phyloP scores from a whole-genome alignment of 2,113 vertebrate species.

The Coreoperca whiteheadi region DNA sequence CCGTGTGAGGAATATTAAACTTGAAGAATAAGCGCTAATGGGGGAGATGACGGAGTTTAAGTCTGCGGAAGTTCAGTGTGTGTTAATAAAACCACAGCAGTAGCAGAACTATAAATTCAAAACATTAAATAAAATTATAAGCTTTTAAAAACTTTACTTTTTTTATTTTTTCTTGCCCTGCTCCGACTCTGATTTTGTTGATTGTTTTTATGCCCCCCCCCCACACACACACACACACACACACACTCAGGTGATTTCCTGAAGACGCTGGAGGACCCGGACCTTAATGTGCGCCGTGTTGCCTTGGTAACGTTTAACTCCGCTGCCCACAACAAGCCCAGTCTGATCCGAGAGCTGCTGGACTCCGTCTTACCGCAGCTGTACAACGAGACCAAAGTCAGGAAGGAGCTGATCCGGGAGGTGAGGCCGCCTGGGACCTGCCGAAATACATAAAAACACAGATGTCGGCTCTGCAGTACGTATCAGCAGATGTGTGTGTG shows the following conservation, averaged over 20 bases:
- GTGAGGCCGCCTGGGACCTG: constrained; percentile 70
- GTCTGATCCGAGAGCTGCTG: constrained; percentile 96
- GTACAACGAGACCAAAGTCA: constrained; percentile 99
- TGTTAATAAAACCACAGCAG: too few species aligned
- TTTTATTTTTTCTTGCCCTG: too few species aligned
- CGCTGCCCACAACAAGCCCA: constrained; percentile 98
- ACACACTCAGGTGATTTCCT: constrained; percentile 97
- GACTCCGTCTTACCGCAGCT: constrained; percentile 97
- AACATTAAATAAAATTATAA: too few species aligned
- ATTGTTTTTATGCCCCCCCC: too few species aligned
- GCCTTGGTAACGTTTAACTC: constrained; percentile 98
- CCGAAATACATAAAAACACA: background rate
- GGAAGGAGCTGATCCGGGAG: constrained; percentile 98
- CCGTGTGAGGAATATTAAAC: too few species aligned
- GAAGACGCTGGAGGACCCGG: constrained; percentile 97
- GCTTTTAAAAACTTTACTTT: too few species aligned
- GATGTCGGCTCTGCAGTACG: background rate
- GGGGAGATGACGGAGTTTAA: too few species aligned
- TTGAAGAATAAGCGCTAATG: too few species aligned
- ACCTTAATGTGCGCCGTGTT: constrained; percentile 97
- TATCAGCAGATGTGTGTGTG: background rate
- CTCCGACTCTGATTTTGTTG: background rate
- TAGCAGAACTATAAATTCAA: too few species aligned
- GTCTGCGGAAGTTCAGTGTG: too few species aligned
- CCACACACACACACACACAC: too few species aligned